Evolutionary conservation across 2,113 vertebrate species (phyloP).

Genomic region (Genyomyrus donnyi): DNA sequence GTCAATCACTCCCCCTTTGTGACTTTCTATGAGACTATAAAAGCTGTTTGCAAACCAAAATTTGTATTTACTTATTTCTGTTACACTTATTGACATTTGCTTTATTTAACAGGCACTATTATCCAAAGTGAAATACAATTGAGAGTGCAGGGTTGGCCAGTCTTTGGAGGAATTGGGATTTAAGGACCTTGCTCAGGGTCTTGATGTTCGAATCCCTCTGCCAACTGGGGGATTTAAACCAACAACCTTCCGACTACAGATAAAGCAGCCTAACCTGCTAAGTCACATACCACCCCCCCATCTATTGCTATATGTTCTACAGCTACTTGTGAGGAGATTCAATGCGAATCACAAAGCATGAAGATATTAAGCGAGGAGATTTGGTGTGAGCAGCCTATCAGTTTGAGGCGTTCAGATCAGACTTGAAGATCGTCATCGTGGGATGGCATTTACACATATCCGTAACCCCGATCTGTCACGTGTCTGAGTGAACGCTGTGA

Average conservation of each 20-base stretch:
- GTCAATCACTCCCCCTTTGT: neutral
- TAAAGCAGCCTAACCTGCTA: neutral
- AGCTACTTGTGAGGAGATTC: neutral
- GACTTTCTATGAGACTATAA: neutral
- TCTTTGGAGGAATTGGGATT: neutral
- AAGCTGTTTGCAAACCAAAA: neutral
- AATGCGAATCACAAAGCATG: neutral
- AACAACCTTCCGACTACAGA: neutral
- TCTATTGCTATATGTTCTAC: neutral
- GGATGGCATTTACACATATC: neutral
- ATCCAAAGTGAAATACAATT: neutral
- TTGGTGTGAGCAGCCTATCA: neutral
- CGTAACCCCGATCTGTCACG: neutral
- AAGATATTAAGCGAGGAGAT: neutral
- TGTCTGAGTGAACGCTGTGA: neutral
- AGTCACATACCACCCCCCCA: neutral
- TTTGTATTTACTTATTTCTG: neutral
- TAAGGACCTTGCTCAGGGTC: neutral
- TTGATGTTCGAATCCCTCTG: neutral
- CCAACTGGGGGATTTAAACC: neutral
- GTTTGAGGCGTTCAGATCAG: neutral
- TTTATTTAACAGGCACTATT: neutral
- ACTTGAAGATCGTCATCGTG: neutral
- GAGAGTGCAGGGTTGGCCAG: neutral
- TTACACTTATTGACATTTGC: neutral